Evolutionary conservation across 2,888 invertebrate species (phyloP).

Genomic region (Gymnocheta viridis): DNA sequence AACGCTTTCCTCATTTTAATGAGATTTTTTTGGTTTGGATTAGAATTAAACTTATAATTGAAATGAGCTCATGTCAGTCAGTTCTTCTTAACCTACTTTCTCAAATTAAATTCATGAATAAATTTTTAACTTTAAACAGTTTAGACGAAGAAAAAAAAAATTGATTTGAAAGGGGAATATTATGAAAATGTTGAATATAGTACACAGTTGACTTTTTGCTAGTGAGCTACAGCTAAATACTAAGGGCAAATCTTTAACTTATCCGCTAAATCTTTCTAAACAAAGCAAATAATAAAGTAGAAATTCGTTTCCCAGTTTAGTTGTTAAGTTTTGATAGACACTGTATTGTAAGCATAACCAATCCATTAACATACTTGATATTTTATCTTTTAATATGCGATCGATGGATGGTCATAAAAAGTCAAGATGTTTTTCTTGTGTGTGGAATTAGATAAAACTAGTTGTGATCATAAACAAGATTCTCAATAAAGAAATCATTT

Average conservation of each 20-base stretch:
- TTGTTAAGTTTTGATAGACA: background rate
- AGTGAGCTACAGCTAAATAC: no score
- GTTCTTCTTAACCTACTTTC: slow-evolving; percentile 2
- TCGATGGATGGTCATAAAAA: background rate
- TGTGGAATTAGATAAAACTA: slow-evolving; percentile 19
- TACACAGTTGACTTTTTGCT: no score
- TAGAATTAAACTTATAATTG: background rate
- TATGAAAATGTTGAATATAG: no score
- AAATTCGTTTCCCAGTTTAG: background rate
- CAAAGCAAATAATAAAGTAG: background rate
- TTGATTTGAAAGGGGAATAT: no score
- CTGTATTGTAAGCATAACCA: background rate
- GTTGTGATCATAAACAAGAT: background rate
- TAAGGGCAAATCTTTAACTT: background rate
- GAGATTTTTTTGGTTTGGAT: background rate
- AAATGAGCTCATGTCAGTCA: background rate
- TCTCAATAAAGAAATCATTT: background rate
- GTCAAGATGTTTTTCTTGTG: background rate
- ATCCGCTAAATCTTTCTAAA: background rate
- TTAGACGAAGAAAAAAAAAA: no score
- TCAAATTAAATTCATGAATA: background rate
- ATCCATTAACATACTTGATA: background rate
- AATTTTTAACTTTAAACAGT: background rate
- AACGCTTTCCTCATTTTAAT: slow-evolving; percentile 5
- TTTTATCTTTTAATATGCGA: background rate